Base-by-base conservation (phyloP, 2,888 invertebrate species). In the Ryuthela nishihirai region DNA sequence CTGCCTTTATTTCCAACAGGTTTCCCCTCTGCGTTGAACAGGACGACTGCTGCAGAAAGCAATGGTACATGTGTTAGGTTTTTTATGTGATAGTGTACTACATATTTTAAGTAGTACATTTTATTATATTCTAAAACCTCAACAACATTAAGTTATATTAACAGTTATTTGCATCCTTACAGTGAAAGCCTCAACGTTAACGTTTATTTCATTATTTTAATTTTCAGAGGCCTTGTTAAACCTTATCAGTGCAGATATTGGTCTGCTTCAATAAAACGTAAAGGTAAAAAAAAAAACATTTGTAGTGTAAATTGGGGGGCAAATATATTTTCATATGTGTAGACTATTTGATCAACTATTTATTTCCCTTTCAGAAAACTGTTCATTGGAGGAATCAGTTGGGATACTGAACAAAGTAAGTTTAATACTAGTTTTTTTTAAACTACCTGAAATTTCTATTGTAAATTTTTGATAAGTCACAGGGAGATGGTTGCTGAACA, bases 381-480 rank as follows among this genome's bases (percentile, higher is more conserved):
- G 69, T 97, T 97, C 85, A 93, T 97, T 79, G 97, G 97, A 73
- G 95, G 94, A 68, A 81, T 97, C 70, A 95, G 93, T 83, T 95
- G 95, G 95, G 95, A 95, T 81, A 95, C 95, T 41, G 88, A 92
- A 76, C 92, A 94, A 79, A 93, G 95, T 97, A 82, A 90, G 92
- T 88, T 39, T 42, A 20, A n/a, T n/a, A n/a, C n/a, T n/a, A n/a
- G n/a, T n/a, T n/a, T n/a, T n/a, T n/a, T n/a, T n/a, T n/a, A n/a
- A n/a, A n/a, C n/a, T n/a, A n/a, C n/a, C n/a, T n/a, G n/a, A n/a
- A n/a, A n/a, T n/a, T n/a, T n/a, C n/a, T n/a, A n/a, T n/a, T n/a
- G n/a, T n/a, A n/a, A n/a, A n/a, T n/a, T n/a, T n/a, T n/a, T n/a
- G n/a, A n/a, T n/a, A n/a, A n/a, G n/a, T n/a, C n/a, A n/a, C n/a